Percentiles rank a stretch among this genome's conserved stretches.
Evolutionary conservation across 2,797 vertebrate species (phyloP).

Genomic region (Euphonia xanthogaster): DNA sequence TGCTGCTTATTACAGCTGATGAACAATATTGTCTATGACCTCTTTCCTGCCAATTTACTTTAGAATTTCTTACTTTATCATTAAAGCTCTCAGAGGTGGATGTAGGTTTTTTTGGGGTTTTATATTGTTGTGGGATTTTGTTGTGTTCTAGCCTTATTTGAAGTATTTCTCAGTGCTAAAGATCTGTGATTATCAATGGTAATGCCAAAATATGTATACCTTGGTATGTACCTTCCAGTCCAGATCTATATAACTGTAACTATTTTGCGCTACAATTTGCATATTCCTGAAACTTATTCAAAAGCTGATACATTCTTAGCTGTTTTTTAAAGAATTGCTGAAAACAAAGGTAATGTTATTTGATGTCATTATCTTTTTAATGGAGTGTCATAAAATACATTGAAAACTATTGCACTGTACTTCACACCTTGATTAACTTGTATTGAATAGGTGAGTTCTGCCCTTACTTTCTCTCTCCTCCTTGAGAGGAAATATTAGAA

Average conservation of each 20-base stretch:
- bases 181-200: not conserved
- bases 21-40: not conserved
- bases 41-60: not conserved
- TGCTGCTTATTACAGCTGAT: not conserved
- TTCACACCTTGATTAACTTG: not conserved
- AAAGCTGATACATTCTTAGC: not conserved
- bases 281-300: not conserved
- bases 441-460: not conserved
- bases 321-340: not conserved
- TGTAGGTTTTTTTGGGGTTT: accelerated
- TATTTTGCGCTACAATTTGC: not conserved
- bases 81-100: not conserved
- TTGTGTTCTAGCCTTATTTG: not conserved
- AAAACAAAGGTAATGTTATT: not conserved
- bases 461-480: not conserved
- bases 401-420: not conserved
- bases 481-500: not conserved
- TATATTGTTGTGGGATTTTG: not conserved
- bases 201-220: not conserved
- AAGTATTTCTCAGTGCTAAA: not conserved
- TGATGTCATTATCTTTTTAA: not conserved
- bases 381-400: not conserved
- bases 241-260: not conserved
- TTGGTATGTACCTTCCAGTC: not conserved
- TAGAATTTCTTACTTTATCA: not conserved